Conservation (phyloP, 2,113 vertebrate species). For the Tyrannus savana region DNA sequence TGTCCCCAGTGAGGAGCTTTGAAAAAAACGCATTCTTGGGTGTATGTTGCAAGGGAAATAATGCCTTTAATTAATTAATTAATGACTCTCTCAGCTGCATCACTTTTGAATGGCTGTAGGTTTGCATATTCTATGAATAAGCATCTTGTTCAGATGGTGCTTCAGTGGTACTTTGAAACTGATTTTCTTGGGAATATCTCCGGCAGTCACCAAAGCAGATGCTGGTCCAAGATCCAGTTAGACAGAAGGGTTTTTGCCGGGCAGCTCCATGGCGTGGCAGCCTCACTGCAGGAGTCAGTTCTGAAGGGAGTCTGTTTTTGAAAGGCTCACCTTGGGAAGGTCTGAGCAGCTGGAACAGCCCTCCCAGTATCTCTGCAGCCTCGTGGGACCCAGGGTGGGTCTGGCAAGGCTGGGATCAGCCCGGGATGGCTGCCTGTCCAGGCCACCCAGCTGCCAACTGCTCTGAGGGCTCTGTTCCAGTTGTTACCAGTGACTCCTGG, state of each 20-base stretch:
- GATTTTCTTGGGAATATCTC: not conserved
- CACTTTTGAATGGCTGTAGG: not conserved
- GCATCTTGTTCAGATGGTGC: not conserved
- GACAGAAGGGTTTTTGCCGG: not conserved
- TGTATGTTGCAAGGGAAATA: not conserved
- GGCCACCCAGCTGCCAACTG: not conserved
- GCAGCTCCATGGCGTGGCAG: not conserved
- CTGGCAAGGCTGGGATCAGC: not conserved
- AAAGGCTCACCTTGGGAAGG: not conserved
- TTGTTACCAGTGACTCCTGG: not conserved
- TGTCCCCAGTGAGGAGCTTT: not conserved
- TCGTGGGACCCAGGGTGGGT: not conserved
- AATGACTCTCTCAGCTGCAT: not conserved
- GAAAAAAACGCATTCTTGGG: not conserved
- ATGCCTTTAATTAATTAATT: not conserved
- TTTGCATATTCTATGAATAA: not conserved
- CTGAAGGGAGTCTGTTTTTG: not conserved
- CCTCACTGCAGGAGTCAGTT: not conserved
- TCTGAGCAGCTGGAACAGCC: not conserved
- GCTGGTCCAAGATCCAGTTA: not conserved
- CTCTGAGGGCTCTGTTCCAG: too few relatives aligned
- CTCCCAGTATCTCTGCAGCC: rapidly evolving
- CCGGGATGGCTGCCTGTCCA: not conserved
- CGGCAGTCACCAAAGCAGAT: not conserved
- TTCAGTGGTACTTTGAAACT: not conserved